A percentile compares a stretch with the other conserved stretches of the same genome.
These are phyloP conservation scores for Lepidurus arcticus DNA, from an alignment of 1,140 invertebrate species.

Conservation along the genomic window DNA sequence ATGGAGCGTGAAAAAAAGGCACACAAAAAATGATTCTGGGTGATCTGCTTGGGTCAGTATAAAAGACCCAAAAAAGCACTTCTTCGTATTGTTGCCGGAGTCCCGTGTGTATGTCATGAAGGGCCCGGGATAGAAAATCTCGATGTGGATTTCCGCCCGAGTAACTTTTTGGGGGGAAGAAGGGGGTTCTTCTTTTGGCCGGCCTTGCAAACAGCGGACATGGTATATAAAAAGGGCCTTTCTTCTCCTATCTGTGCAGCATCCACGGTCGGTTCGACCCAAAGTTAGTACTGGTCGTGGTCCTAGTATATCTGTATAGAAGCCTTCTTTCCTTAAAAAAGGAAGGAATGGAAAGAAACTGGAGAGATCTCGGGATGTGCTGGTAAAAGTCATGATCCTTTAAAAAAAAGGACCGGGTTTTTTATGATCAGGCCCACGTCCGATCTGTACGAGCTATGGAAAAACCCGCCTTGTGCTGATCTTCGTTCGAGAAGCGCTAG, in stretches of 20 bases:
- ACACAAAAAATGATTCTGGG: constrained; percentile 16
- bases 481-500: background rate
- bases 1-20: constrained; percentile 12
- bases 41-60: background rate
- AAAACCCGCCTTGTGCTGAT: background rate
- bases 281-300: background rate
- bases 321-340: background rate
- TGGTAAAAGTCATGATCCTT: background rate
- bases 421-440: background rate
- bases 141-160: constrained; percentile 12
- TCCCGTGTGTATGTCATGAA: background rate
- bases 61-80: background rate
- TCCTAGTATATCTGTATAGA: background rate
- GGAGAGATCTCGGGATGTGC: background rate
- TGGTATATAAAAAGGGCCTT: background rate
- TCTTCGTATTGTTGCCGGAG: background rate
- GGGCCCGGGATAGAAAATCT: constrained; percentile 16
- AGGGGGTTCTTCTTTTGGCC: background rate
- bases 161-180: background rate
- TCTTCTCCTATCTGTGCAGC: constrained; percentile 6
- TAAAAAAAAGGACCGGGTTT: background rate
- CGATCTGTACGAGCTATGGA: background rate
- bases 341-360: too few relatives aligned
- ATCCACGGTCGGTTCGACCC: background rate
- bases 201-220: background rate